A percentile compares a stretch with the other conserved stretches of the same genome.
Conservation (phyloP, 2,888 invertebrate species). For the Meghimatium bilineatum region DNA sequence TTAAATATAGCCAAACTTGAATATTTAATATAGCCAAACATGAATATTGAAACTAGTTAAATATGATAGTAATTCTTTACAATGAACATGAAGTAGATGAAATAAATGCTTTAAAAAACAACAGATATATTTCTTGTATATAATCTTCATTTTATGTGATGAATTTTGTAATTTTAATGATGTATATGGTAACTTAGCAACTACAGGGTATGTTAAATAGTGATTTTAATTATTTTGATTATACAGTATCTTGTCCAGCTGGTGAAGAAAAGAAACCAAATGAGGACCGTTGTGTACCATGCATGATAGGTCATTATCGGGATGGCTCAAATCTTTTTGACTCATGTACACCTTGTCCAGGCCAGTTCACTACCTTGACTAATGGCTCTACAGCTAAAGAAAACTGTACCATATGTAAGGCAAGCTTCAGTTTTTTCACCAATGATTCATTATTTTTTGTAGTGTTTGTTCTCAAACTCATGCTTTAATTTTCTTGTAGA, state of each 20-base stretch:
- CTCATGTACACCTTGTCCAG: slow-evolving; percentile 46
- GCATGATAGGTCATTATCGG: slow-evolving; percentile 50
- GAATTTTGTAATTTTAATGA: too few relatives aligned
- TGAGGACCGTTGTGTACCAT: slow-evolving; percentile 49
- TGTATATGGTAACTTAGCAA: too few relatives aligned
- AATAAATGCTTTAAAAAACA: too few relatives aligned
- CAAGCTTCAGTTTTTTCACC: neutral
- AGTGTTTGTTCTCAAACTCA: neutral
- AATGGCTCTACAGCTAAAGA: slow-evolving; percentile 38
- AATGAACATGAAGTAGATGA: too few relatives aligned
- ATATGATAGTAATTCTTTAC: too few relatives aligned
- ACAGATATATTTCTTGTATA: too few relatives aligned
- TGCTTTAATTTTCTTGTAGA: too few relatives aligned
- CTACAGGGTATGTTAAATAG: neutral
- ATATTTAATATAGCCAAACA: too few relatives aligned
- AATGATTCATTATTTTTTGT: neutral
- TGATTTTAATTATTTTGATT: neutral
- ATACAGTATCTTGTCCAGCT: slow-evolving; percentile 43
- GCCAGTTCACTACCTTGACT: slow-evolving; percentile 44
- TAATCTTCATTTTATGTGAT: too few relatives aligned
- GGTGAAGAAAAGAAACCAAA: slow-evolving; percentile 48
- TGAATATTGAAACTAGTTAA: too few relatives aligned
- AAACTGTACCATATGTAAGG: slow-evolving; percentile 50
- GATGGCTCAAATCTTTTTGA: slow-evolving; percentile 42
- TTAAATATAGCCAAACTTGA: too few relatives aligned